phyloP scores from a whole-genome alignment of 1,140 invertebrate species.

The Sminthurides bifidus region DNA sequence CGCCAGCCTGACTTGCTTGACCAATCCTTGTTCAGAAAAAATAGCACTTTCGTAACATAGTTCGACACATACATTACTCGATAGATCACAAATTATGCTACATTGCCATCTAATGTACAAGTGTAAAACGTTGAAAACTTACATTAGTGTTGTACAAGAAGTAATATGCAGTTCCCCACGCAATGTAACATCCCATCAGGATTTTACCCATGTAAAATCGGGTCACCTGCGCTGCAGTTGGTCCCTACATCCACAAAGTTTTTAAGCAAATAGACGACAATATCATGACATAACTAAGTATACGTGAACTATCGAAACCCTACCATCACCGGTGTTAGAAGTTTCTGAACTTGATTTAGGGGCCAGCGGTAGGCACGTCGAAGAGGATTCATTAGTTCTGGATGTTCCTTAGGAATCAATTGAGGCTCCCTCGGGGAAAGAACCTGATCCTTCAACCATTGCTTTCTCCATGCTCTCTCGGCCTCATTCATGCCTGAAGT shows the following conservation, averaged over 20 bases:
- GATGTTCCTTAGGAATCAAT: constrained; percentile 51
- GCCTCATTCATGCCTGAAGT: constrained; percentile 64
- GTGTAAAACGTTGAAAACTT: constrained; percentile 36
- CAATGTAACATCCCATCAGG: constrained; percentile 39
- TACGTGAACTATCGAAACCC: constrained; percentile 7
- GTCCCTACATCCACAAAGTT: constrained; percentile 45
- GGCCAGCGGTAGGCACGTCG: constrained; percentile 60
- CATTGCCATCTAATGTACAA: too few relatives aligned
- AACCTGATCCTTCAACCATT: constrained; percentile 71
- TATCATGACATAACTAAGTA: constrained; percentile 3
- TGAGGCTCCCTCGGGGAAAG: constrained; percentile 58
- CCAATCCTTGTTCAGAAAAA: too few relatives aligned
- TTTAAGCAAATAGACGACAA: constrained; percentile 12
- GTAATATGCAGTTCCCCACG: constrained; percentile 52
- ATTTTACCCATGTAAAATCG: constrained; percentile 53
- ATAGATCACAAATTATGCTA: too few relatives aligned
- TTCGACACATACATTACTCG: too few relatives aligned
- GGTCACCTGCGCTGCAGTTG: constrained; percentile 39
- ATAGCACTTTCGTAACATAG: too few relatives aligned
- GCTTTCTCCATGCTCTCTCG: constrained; percentile 67
- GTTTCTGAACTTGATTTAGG: constrained; percentile 44
- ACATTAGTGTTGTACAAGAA: constrained; percentile 66
- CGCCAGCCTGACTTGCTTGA: constrained; percentile 49
- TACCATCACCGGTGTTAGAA: background rate
- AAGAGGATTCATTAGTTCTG: constrained; percentile 60